phyloP scores from a whole-genome alignment of 2,797 vertebrate species.

The Pogoniulus pusillus region DNA sequence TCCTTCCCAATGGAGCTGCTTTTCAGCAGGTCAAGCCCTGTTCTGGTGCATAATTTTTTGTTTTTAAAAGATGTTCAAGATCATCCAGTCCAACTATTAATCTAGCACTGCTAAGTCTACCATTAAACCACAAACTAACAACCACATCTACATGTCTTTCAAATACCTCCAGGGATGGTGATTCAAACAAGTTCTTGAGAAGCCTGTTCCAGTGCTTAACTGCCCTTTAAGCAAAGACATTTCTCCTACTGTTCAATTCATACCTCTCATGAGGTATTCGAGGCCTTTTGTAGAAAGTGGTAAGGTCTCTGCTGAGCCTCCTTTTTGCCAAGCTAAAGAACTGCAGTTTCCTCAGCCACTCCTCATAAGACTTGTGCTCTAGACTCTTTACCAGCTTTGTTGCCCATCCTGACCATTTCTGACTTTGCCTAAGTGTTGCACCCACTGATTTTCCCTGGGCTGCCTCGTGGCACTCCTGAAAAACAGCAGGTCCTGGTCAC shows the following conservation, averaged over 20 bases:
- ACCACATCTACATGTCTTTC: background rate
- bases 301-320: background rate
- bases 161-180: background rate
- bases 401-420: background rate
- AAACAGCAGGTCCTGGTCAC: background rate
- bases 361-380: too few relatives aligned
- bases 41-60: too few relatives aligned
- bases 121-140: too few relatives aligned
- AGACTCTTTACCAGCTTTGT: background rate
- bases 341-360: background rate
- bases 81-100: too few relatives aligned
- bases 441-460: background rate
- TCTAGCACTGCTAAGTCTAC: too few relatives aligned
- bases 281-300: background rate
- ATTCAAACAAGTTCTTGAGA: background rate
- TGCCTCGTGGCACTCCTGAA: background rate
- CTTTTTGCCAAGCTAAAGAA: background rate
- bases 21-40: too few relatives aligned
- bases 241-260: background rate
- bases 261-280: background rate
- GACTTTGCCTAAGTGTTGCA: background rate
- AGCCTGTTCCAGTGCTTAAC: background rate
- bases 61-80: too few relatives aligned
- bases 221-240: background rate
- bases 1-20: too few relatives aligned